Evolutionary conservation across 2,113 vertebrate species (phyloP), one percentile per base, ranked within the genome.

Genomic region (Mobula hypostoma): DNA sequence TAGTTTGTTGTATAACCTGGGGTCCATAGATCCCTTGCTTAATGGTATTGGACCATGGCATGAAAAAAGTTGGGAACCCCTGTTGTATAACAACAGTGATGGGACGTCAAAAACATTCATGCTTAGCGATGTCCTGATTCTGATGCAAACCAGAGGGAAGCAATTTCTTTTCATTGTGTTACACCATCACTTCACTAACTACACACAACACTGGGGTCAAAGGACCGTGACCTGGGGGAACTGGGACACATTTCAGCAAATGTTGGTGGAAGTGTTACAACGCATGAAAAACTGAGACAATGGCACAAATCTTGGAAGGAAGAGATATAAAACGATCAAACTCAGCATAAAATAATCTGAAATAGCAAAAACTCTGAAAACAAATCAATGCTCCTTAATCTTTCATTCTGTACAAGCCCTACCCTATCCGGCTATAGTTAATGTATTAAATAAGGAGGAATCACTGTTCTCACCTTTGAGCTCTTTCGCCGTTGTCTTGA

Each of bases 381-480:
- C 36, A 48, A 29, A 19, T 90, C 29, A 27, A 27, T 76, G 12
- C 68, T 40, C 19, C 40, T 48, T 93, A 93, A 15, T 76, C 40
- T 24, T 93, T 74, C 40, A 27, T 3, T 40, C 91, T 72, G 36
- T 93, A 12, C 32, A 93, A 36, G 27, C 5, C 70, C 68, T 48
- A 29, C 36, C 48, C 0, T 5, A 7, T 36, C 17, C 48, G 48
- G 24, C 21, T 87, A 11, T 12, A 87, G 27, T 56, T 93, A 56
- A 29, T 66, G 66, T 56, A 36, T 72, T 93, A 93, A 93, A 56
- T 12, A 76, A 72, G 91, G 40, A 74, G 70, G 70, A 93, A 29
- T 93, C 21, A 61, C 58, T 15, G 17, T 24, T 66, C 77, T 82
- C 66, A 94, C 82, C 87, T 95, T 94, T 79, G 85, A 94, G 95